These are phyloP conservation scores for Puffinus mauretanicus DNA, from an alignment of 2,113 vertebrate species.

Conservation along the genomic window DNA sequence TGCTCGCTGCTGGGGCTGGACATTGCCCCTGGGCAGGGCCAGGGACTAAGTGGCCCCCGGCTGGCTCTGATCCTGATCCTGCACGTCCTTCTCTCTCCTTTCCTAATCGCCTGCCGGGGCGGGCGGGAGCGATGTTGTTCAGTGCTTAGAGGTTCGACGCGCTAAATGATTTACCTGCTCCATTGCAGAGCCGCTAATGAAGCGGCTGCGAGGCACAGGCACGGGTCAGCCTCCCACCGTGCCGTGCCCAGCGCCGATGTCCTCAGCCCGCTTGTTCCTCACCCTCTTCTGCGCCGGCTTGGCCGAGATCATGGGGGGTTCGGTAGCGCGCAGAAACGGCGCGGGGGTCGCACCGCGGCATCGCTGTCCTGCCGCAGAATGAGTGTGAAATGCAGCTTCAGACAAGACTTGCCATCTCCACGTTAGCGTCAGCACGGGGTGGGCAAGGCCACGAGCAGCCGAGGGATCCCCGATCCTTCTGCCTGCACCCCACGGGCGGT, in stretches of 20 bases:
- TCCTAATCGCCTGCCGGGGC: accelerated
- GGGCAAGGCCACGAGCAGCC: background rate
- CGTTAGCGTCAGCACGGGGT: accelerated
- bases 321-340: accelerated
- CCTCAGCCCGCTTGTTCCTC: background rate
- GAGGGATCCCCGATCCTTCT: background rate
- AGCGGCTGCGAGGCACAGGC: background rate
- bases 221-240: accelerated
- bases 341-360: accelerated
- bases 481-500: accelerated
- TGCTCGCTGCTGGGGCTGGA: background rate
- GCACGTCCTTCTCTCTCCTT: background rate
- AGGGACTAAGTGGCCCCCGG: accelerated
- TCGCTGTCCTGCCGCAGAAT: accelerated
- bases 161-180: background rate
- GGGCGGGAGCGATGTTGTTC: accelerated
- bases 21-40: accelerated
- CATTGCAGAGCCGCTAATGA: background rate
- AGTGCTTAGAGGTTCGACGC: background rate
- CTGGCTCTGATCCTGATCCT: background rate
- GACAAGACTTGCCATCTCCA: accelerated
- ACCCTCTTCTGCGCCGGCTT: background rate
- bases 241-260: accelerated
- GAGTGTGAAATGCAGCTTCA: accelerated
- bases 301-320: accelerated